Evolutionary conservation across 1,140 invertebrate species (phyloP).

Genomic region (Platyscapa corneri): DNA sequence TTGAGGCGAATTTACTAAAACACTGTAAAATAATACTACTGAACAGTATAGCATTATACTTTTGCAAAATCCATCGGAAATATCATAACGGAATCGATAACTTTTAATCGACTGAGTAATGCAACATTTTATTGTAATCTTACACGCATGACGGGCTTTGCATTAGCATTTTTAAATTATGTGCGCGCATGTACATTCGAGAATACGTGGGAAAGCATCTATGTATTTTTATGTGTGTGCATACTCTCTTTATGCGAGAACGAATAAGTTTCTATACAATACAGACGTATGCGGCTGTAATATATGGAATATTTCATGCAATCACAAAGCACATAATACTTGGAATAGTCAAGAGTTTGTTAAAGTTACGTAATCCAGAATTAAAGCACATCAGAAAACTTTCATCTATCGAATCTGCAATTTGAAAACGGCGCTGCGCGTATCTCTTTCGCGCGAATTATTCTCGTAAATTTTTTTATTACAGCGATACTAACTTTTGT

Average conservation of each 20-base stretch:
- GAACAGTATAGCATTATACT: neutral
- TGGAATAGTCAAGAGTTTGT: too few relatives aligned
- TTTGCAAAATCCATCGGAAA: neutral
- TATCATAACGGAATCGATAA: constrained; percentile 1
- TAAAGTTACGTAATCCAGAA: too few relatives aligned
- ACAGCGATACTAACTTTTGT: too few relatives aligned
- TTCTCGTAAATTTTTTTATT: too few relatives aligned
- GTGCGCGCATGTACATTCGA: neutral
- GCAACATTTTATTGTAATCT: neutral
- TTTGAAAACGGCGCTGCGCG: too few relatives aligned
- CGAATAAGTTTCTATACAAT: neutral
- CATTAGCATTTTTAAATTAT: constrained; percentile 2
- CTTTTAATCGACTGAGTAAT: constrained; percentile 5
- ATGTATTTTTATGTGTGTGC: neutral
- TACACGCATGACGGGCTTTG: neutral
- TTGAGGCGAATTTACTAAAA: neutral
- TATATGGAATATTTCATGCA: too few relatives aligned
- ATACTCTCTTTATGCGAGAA: too few relatives aligned
- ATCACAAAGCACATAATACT: too few relatives aligned
- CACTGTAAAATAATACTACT: constrained; percentile 4
- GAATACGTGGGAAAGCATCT: neutral
- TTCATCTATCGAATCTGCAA: too few relatives aligned
- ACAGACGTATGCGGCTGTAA: too few relatives aligned
- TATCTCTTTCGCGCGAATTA: too few relatives aligned
- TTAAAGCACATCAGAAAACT: too few relatives aligned